Evolutionary conservation across 2,888 invertebrate genomes (phyloP).

Genomic region (Fissipunctia ypsillon): DNA sequence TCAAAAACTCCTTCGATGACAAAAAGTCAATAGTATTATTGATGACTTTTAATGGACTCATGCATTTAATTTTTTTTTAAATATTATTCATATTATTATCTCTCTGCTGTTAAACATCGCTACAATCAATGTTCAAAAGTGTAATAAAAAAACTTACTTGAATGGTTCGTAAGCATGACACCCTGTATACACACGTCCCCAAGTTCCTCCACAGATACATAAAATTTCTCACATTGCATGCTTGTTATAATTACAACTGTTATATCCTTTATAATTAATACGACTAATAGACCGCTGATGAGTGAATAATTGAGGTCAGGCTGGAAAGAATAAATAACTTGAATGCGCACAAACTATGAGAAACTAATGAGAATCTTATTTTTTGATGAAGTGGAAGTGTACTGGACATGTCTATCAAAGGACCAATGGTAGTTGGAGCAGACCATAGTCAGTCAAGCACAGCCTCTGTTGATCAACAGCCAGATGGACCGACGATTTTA

Average conservation of each 20-base stretch:
- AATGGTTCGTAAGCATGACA: not conserved
- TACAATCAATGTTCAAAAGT: not conserved
- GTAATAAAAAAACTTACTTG: not conserved
- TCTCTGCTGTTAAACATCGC: not conserved
- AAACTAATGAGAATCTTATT: no score
- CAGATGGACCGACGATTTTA: no score
- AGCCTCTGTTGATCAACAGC: no score
- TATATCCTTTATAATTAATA: not conserved
- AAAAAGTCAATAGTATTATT: no score
- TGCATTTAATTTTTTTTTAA: no score
- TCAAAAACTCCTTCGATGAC: not conserved
- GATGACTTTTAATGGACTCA: not conserved
- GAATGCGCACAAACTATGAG: not conserved
- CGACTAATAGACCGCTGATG: not conserved
- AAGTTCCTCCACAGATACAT: not conserved
- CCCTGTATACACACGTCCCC: not conserved
- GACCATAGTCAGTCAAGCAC: not conserved
- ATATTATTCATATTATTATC: no score
- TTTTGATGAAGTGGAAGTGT: not conserved
- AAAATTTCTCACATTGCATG: not conserved
- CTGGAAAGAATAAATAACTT: not conserved
- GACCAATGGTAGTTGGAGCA: not conserved
- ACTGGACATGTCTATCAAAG: not conserved
- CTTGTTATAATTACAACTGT: not conserved
- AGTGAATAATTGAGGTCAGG: not conserved